Evolutionary conservation across 2,888 invertebrate species (phyloP).

Genomic region (Baccha elongata): DNA sequence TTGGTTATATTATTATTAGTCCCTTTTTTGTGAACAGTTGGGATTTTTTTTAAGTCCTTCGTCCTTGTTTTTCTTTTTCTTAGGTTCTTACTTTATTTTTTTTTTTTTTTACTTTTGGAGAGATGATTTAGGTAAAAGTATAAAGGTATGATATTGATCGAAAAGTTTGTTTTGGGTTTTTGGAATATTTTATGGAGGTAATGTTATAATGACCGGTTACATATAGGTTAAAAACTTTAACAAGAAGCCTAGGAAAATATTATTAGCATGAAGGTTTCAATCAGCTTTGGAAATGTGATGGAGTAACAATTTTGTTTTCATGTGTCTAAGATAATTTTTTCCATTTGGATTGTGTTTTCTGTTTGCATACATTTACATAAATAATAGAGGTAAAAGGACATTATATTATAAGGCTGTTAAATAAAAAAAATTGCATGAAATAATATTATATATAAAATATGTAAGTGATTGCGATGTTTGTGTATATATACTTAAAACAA

Average conservation of each 20-base stretch:
- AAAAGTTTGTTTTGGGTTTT: slow-evolving; percentile 13
- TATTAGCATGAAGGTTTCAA: slow-evolving; percentile 33
- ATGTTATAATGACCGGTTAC: slow-evolving; percentile 49
- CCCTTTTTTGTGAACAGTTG: slow-evolving; percentile 54
- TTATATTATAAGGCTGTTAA: neutral
- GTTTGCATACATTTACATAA: slow-evolving; percentile 13
- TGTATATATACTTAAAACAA: too few species aligned
- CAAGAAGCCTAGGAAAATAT: slow-evolving; percentile 21
- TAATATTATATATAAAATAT: too few species aligned
- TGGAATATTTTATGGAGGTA: slow-evolving; percentile 17
- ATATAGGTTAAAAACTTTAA: slow-evolving; percentile 12
- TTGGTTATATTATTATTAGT: slow-evolving; percentile 34
- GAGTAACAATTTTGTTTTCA: neutral
- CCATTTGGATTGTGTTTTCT: slow-evolving; percentile 14
- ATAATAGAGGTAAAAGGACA: neutral
- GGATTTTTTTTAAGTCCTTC: slow-evolving; percentile 30
- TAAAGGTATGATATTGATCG: slow-evolving; percentile 29
- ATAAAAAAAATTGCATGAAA: too few species aligned
- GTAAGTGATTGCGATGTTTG: too few species aligned
- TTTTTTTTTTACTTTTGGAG: neutral
- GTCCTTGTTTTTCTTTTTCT: slow-evolving; percentile 12
- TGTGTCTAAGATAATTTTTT: neutral
- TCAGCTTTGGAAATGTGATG: neutral
- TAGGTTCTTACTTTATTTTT: neutral
- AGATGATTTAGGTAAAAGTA: slow-evolving; percentile 22